Evolutionary conservation across 2,113 vertebrate genomes (phyloP).

Genomic region (Smithornis capensis): DNA sequence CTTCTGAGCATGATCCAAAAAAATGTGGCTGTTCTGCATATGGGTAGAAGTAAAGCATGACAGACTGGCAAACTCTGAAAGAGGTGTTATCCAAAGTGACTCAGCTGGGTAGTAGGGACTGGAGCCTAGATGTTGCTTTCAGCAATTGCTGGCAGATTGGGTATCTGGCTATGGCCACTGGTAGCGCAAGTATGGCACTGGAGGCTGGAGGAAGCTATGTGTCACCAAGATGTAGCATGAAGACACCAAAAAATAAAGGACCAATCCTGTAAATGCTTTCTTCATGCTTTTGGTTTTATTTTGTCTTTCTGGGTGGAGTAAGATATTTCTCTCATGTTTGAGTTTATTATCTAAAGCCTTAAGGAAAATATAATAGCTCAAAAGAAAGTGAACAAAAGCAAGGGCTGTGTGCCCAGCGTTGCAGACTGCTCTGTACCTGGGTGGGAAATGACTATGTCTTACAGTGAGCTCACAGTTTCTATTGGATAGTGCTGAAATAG

Average conservation of each 20-base stretch:
- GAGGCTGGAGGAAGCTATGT: background rate
- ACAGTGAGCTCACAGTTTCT: background rate
- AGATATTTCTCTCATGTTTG: background rate
- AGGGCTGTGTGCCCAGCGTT: background rate
- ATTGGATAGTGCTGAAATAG: background rate
- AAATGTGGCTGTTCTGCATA: rapidly evolving
- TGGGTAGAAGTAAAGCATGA: rapidly evolving
- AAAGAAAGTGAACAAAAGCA: background rate
- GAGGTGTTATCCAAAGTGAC: background rate
- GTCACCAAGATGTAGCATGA: background rate
- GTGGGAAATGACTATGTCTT: background rate
- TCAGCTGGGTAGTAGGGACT: background rate
- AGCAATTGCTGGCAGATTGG: background rate
- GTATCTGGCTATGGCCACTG: background rate
- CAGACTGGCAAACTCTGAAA: background rate
- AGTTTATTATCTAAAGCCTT: background rate
- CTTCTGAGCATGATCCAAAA: background rate
- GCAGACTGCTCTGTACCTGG: background rate
- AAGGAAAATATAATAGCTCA: background rate
- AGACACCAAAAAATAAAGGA: background rate
- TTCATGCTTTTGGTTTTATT: background rate
- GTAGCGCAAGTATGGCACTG: background rate
- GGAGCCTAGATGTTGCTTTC: background rate
- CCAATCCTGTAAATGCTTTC: background rate
- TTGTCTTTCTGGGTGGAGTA: background rate